phyloP scores from a whole-genome alignment of 2,888 invertebrate species.

The Heterodera filipjevi region DNA sequence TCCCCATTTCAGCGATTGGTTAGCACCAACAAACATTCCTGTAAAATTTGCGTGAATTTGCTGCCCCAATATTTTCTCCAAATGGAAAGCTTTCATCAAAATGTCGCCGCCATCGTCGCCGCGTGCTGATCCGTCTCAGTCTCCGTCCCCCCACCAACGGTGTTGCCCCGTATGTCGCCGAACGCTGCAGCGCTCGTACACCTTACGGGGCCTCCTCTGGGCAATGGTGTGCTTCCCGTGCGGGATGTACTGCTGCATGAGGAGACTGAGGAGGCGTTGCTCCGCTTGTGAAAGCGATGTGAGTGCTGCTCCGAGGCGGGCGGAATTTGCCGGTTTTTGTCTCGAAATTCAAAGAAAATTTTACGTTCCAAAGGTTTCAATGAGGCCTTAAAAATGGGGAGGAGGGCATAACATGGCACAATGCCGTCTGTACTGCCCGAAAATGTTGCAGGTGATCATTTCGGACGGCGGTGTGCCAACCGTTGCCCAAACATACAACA shows the following conservation, averaged over 20 bases:
- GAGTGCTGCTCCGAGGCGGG: conserved; percentile 21
- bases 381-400: too few relatives aligned
- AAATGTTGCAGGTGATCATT: conserved; percentile 37
- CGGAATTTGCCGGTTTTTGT: neutral
- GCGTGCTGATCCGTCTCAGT: neutral
- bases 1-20: too few relatives aligned
- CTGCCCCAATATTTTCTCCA: too few relatives aligned
- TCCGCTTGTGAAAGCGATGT: conserved; percentile 54
- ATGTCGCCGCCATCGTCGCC: neutral
- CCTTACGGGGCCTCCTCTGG: conserved; percentile 47
- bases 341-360: neutral
- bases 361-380: conserved; percentile 26
- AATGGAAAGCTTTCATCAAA: neutral
- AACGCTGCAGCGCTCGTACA: conserved; percentile 31
- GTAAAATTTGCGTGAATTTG: too few relatives aligned
- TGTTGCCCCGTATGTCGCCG: conserved; percentile 35
- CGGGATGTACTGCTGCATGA: conserved; percentile 56
- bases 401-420: too few relatives aligned
- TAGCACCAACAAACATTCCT: too few relatives aligned
- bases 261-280: conserved; percentile 47
- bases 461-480: conserved; percentile 37
- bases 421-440: too few relatives aligned
- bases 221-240: conserved; percentile 61
- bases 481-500: conserved; percentile 34
- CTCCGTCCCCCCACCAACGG: too few relatives aligned